Evolutionary conservation across 2,888 invertebrate species (phyloP).

Genomic region (Brachylomia viminalis): DNA sequence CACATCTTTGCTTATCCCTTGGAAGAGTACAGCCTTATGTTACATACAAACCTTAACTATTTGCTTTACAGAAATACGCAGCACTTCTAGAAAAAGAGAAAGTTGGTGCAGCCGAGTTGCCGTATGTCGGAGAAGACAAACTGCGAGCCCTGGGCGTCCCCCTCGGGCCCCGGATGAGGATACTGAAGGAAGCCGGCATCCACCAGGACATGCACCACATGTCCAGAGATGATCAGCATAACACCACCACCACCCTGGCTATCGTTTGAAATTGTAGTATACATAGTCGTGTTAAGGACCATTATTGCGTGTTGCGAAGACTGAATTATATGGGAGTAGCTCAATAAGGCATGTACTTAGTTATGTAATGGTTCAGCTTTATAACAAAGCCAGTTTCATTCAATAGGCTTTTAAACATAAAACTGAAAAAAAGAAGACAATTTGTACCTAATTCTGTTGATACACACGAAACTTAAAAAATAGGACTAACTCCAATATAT

Average conservation of each 20-base stretch:
- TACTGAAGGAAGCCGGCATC: constrained; percentile 95
- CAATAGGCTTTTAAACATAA: not conserved
- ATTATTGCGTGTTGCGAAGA: constrained; percentile 55
- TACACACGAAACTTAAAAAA: not conserved
- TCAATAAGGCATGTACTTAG: constrained; percentile 52
- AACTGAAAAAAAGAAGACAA: not conserved
- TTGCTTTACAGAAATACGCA: constrained; percentile 94
- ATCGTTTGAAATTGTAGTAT: constrained; percentile 85
- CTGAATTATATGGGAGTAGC: constrained; percentile 60
- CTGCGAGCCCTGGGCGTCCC: constrained; percentile 97
- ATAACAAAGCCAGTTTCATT: not conserved
- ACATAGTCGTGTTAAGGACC: constrained; percentile 35
- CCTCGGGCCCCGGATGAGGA: constrained; percentile 96
- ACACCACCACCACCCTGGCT: constrained; percentile 91
- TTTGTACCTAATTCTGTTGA: not conserved
- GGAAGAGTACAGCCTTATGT: not conserved
- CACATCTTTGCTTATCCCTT: too few species aligned
- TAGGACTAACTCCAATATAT: not conserved
- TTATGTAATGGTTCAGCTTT: constrained; percentile 20
- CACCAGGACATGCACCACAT: constrained; percentile 89
- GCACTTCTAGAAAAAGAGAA: constrained; percentile 95
- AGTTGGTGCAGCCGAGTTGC: constrained; percentile 97
- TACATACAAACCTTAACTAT: not conserved
- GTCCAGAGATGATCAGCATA: constrained; percentile 81
- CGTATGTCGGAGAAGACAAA: constrained; percentile 97